A percentile compares a stretch with the other conserved stretches of the same genome.
Evolutionary conservation across 2,888 invertebrate species (phyloP).

Genomic region (Amiota communis): DNA sequence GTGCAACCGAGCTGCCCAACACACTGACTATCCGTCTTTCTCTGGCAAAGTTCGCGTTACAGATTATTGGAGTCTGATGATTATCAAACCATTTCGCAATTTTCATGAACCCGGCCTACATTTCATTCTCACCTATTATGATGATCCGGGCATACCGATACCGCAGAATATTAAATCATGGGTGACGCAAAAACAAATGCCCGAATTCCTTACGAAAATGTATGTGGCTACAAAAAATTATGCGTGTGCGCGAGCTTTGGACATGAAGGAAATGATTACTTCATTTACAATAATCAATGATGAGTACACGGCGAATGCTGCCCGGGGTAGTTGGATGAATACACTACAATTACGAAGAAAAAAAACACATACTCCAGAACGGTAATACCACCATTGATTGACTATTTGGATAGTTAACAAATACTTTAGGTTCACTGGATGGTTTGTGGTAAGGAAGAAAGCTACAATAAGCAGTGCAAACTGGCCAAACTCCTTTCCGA

Average conservation of each 20-base stretch:
- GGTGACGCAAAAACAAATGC: slow-evolving; percentile 84
- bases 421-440: background rate
- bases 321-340: slow-evolving; percentile 62
- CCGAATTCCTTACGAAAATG: slow-evolving; percentile 82
- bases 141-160: slow-evolving; percentile 86
- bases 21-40: slow-evolving; percentile 80
- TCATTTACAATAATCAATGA: slow-evolving; percentile 53
- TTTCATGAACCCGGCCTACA: slow-evolving; percentile 73
- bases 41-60: slow-evolving; percentile 82
- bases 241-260: slow-evolving; percentile 67
- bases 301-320: slow-evolving; percentile 66
- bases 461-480: slow-evolving; percentile 22
- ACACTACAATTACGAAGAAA: slow-evolving; percentile 43
- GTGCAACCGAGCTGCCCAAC: slow-evolving; percentile 81
- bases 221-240: slow-evolving; percentile 81
- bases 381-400: slow-evolving; percentile 3
- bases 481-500: background rate
- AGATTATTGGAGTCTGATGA: slow-evolving; percentile 91
- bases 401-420: background rate
- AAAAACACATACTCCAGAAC: slow-evolving; percentile 28
- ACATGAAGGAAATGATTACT: slow-evolving; percentile 70
- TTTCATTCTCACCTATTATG: slow-evolving; percentile 90
- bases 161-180: slow-evolving; percentile 83
- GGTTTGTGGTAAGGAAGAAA: slow-evolving; percentile 21
- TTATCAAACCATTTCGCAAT: slow-evolving; percentile 79